These are phyloP conservation scores for Melanostoma mellinum DNA, from an alignment of 2,888 invertebrate genomes.

Conservation along the genomic window DNA sequence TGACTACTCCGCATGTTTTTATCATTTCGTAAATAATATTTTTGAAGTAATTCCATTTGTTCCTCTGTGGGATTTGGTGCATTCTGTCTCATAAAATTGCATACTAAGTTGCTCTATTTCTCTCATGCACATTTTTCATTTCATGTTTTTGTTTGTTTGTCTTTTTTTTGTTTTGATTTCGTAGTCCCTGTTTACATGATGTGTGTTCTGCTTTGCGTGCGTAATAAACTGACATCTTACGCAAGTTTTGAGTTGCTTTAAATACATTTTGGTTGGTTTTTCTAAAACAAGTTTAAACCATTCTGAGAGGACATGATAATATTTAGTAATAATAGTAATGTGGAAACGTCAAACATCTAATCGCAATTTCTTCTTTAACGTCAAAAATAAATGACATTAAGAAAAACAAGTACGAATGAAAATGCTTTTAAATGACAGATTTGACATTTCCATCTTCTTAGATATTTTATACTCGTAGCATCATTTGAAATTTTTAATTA, in stretches of 20 bases:
- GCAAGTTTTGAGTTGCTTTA: slow-evolving; percentile 40
- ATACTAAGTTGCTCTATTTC: slow-evolving; percentile 50
- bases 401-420: background rate
- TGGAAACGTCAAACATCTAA: slow-evolving; percentile 50
- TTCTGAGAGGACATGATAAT: slow-evolving; percentile 32
- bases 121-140: slow-evolving; percentile 58
- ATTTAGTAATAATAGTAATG: slow-evolving; percentile 11
- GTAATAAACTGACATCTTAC: slow-evolving; percentile 36
- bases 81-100: slow-evolving; percentile 41
- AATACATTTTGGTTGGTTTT: slow-evolving; percentile 15
- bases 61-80: slow-evolving; percentile 28
- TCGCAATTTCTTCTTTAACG: slow-evolving; percentile 1
- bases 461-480: slow-evolving; percentile 20
- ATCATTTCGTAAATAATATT: slow-evolving; percentile 34
- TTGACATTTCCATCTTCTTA: slow-evolving; percentile 41
- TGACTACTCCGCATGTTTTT: slow-evolving; percentile 41
- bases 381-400: background rate
- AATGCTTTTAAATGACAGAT: slow-evolving; percentile 22
- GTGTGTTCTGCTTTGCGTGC: slow-evolving; percentile 1
- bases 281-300: slow-evolving; percentile 27
- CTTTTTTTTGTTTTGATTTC: slow-evolving; percentile 8
- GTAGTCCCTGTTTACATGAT: background rate
- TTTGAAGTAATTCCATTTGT: slow-evolving; percentile 11
- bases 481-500: slow-evolving; percentile 18
- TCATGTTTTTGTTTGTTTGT: slow-evolving; percentile 16